Evolutionary conservation across 1,140 invertebrate genomes (phyloP), one percentile per base, ranked within the genome.

Genomic region (Cardiocondyla obscurior): DNA sequence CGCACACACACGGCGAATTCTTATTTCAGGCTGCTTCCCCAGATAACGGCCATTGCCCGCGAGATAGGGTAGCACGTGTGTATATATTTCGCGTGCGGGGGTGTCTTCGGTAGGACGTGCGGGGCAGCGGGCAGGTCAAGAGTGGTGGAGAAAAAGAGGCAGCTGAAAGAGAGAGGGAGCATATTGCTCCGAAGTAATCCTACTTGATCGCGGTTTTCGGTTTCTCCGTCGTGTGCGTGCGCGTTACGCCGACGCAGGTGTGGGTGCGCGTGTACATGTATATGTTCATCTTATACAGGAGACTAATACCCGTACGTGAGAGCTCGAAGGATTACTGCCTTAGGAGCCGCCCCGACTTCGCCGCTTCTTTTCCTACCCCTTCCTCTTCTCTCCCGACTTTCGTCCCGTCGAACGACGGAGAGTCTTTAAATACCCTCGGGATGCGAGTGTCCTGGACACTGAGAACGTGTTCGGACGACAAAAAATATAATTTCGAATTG

Each of bases 391-490:
- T 12, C 12, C 28, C 30, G 49, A n/a, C 42, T 65, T 39, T 39
- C 65, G 42, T 49, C 86, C 84, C 89, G 89, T 90, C 86, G 90
- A 85, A 91, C 87, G 90, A 92, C 89, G 88, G 91, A 90, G 90
- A 91, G 92, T 93, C 92, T 93, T 93, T 93, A 93, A 93, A 93
- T 93, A 93, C 93, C 93, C 93, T 74, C 85, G 92, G 91, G 92
- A 93, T 92, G 92, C 90, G 89, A 89, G 85, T 90, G 91, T 92
- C 90, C 90, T 88, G 90, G 86, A 90, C 90, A 86, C 81, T 86
- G 89, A 85, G 85, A 90, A 93, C 92, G 91, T 93, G 93, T 92
- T 88, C 86, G 90, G 92, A 92, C 89, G 90, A 93, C 92, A 92
- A 92, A 92, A 93, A 93, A 92, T 92, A 92, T 93, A 92, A 93